Conservation (phyloP, 2,888 invertebrate genomes). For the Phyllotreta cruciferae region DNA sequence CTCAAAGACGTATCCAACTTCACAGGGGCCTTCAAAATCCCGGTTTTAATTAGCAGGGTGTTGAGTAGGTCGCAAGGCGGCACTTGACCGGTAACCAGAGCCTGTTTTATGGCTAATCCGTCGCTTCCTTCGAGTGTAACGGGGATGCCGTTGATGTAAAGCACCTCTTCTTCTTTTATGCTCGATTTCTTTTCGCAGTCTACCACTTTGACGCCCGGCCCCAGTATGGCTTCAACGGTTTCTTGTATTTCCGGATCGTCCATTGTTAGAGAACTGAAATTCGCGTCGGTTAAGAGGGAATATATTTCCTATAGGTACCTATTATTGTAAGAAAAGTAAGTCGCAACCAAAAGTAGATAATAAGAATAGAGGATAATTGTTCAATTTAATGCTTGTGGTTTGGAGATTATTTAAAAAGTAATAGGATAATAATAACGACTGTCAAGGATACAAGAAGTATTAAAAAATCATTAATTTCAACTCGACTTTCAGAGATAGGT, state of each 20-base stretch:
- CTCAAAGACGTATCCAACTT: conserved; percentile 74
- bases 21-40: conserved; percentile 71
- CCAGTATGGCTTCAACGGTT: conserved; percentile 76
- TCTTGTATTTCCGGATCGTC: conserved; percentile 77
- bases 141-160: conserved; percentile 74
- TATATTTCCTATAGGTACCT: conserved; percentile 6
- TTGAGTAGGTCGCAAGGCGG: conserved; percentile 76
- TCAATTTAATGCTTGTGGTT: background rate
- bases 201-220: conserved; percentile 73
- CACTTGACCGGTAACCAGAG: conserved; percentile 72
- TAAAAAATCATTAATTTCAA: too few species aligned
- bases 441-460: too few species aligned
- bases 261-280: conserved; percentile 56
- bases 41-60: conserved; percentile 71
- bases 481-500: too few species aligned
- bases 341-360: conserved; percentile 23
- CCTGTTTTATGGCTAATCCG: conserved; percentile 72
- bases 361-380: too few species aligned
- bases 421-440: too few species aligned
- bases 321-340: conserved; percentile 33
- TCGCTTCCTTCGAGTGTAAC: conserved; percentile 73
- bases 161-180: conserved; percentile 73
- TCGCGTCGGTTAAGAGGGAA: background rate
- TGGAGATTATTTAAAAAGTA: background rate
- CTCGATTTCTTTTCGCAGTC: conserved; percentile 78